Percentiles rank a stretch among this genome's conserved stretches.
These are phyloP conservation scores for Cynodonichthys magdalenae DNA, from an alignment of 2,797 vertebrate genomes.

Conservation along the genomic window DNA sequence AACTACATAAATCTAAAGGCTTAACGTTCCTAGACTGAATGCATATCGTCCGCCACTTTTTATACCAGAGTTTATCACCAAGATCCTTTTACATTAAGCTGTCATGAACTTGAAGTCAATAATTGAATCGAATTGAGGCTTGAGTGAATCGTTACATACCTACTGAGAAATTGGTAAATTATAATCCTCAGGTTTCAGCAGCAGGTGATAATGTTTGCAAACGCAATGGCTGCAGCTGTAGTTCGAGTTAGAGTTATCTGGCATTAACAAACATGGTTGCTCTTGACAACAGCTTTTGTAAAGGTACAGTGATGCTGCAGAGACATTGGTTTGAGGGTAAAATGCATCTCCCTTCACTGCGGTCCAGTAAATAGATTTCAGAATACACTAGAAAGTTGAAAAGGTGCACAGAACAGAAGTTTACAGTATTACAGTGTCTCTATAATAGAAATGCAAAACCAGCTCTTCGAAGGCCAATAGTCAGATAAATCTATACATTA, in stretches of 20 bases:
- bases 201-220: background rate
- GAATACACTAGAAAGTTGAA: conserved; percentile 1
- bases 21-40: no score
- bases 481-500: background rate
- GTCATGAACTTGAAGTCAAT: no score
- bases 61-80: no score
- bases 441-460: conserved; percentile 6
- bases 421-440: background rate
- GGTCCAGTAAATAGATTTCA: background rate
- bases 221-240: background rate
- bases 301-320: background rate
- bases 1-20: no score
- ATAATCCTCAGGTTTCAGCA: no score
- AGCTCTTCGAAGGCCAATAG: background rate
- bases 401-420: background rate
- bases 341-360: conserved; percentile 7
- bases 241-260: background rate
- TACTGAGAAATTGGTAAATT: no score
- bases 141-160: no score
- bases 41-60: no score
- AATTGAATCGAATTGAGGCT: no score
- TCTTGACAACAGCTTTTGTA: background rate
- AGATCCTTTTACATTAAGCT: no score
- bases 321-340: background rate
- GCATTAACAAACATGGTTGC: background rate